Base-by-base conservation (phyloP, 2,797 vertebrate species). In the Odontamblyopus lacepedii region DNA sequence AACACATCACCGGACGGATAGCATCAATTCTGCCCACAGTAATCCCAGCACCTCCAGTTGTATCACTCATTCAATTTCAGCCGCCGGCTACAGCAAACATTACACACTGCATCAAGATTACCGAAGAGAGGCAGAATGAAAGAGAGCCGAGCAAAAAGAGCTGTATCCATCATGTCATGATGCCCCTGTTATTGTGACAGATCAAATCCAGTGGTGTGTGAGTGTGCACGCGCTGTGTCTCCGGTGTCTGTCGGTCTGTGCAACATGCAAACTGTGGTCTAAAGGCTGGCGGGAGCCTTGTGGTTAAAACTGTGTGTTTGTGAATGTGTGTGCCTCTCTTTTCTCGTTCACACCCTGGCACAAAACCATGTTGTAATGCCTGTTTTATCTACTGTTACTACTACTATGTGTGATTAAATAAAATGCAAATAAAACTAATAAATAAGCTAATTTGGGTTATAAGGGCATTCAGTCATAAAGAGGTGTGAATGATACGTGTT, bases 1-100 rank as follows among this genome's bases (percentile, higher is more conserved):
- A 92, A 91, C 90, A 92, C 91, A 92, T 92, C 89, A 92, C 89
- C 86, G 89, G 89, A 90, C 89, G 89, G 90, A 93, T 92, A 92
- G 88, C 87, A 92, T 93, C 90, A 91, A 91, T 92, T 91, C 84
- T 89, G 84, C 89, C 86, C 82, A 85, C 84, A 70, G 91, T 92
- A 91, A 92, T 92, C 89, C 90, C 78, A 78, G 86, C 88, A 90
- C 90, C 89, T 91, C 86, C 83, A 89, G 81, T 92, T 90, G 88
- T 92, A 92, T 92, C 92, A 91, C 87, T 93, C 90, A 92, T 91
- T 92, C 91, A 92, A 91, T 93, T 92, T 82, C 88, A 91, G 88
- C 91, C 86, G 80, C 79, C 73, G 83, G 90, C 91, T 81, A 89
- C 86, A 87, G 89, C 88, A 92, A 92, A 91, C 92, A 93, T 90